Percentiles rank a stretch among this genome's conserved stretches.
Conservation (phyloP, 2,888 invertebrate genomes). For the Rhynchonema sp. region DNA sequence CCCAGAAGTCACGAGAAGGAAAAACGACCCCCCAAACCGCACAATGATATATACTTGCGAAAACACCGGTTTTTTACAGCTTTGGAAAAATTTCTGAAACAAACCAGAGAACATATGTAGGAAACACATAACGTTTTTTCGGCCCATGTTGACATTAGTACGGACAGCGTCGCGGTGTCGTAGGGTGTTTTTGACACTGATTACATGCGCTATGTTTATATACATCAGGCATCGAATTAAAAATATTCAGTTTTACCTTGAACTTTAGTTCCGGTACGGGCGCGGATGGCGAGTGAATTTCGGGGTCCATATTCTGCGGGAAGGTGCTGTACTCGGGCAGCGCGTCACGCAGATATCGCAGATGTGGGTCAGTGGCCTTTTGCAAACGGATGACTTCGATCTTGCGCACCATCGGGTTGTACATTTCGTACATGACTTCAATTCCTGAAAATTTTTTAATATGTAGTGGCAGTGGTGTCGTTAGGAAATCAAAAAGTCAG, state of each 20-base stretch:
- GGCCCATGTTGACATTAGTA: too few species aligned
- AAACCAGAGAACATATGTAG: too few species aligned
- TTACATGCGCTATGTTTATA: background rate
- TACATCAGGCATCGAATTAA: background rate
- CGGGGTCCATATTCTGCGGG: slow-evolving; percentile 70
- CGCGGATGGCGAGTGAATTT: slow-evolving; percentile 51
- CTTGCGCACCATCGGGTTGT: slow-evolving; percentile 68
- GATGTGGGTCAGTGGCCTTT: slow-evolving; percentile 67
- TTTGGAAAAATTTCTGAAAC: too few species aligned
- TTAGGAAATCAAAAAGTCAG: too few species aligned
- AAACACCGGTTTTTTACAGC: too few species aligned
- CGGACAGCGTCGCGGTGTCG: background rate
- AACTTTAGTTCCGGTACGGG: slow-evolving; percentile 41
- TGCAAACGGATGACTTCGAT: slow-evolving; percentile 78
- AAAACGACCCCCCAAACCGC: too few species aligned
- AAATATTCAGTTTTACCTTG: background rate
- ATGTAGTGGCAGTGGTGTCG: too few species aligned
- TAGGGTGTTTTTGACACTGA: too few species aligned
- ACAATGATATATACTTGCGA: too few species aligned
- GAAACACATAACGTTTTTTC: too few species aligned
- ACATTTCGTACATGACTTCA: slow-evolving; percentile 61
- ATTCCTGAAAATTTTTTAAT: too few species aligned
- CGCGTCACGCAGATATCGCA: slow-evolving; percentile 61
- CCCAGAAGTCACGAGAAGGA: too few species aligned
- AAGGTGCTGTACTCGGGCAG: slow-evolving; percentile 76